Evolutionary conservation across 2,888 invertebrate species (phyloP).

Genomic region (Slavum lentiscoides): DNA sequence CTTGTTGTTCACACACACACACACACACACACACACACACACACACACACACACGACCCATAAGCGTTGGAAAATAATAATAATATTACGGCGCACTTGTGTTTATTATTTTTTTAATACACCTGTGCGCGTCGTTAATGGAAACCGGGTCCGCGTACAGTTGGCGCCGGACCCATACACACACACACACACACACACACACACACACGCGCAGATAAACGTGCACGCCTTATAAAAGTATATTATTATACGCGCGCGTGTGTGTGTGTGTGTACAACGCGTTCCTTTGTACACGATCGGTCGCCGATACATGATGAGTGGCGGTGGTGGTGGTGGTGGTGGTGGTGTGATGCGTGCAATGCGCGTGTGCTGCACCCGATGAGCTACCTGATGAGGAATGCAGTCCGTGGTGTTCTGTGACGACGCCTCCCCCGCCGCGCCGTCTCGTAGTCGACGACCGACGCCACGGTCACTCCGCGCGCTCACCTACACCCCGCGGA

Average conservation of each 20-base stretch:
- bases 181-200: not conserved
- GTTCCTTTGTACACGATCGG: too few relatives aligned
- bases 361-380: slow-evolving; percentile 10
- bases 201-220: slow-evolving; percentile 2
- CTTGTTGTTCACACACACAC: slow-evolving; percentile 21
- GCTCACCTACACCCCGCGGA: not conserved
- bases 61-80: slow-evolving; percentile 18
- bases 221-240: too few relatives aligned
- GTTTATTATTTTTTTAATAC: slow-evolving; percentile 26
- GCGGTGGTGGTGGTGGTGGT: too few relatives aligned
- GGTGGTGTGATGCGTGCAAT: too few relatives aligned
- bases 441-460: not conserved
- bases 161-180: slow-evolving; percentile 42
- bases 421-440: slow-evolving; percentile 12
- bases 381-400: slow-evolving; percentile 46
- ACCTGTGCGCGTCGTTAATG: slow-evolving; percentile 52
- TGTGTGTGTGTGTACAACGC: too few relatives aligned
- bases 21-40: not conserved
- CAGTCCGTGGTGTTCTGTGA: slow-evolving; percentile 8
- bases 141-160: slow-evolving; percentile 25
- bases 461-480: not conserved
- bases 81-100: not conserved
- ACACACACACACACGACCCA: slow-evolving; percentile 25
- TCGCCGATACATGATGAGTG: too few relatives aligned
- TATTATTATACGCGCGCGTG: not conserved